Base-by-base conservation (phyloP, 2,113 vertebrate genomes). In the Parus major region DNA sequence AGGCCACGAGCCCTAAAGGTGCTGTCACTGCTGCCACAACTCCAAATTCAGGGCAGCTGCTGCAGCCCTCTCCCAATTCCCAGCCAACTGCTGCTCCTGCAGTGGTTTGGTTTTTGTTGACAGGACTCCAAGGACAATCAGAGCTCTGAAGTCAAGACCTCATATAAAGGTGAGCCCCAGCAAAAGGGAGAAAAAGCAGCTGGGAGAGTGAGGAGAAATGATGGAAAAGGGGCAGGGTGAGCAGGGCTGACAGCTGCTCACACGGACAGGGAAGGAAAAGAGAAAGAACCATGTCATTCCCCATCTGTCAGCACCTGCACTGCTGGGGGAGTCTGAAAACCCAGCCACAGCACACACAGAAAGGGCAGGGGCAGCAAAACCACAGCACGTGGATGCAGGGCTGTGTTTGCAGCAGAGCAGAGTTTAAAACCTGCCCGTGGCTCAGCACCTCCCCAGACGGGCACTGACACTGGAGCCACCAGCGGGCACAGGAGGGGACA, bases 401-500 rank as follows among this genome's bases (percentile, higher is more conserved):
- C 7, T 0, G 1, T 13, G 55, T 16, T 79, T 33, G 22, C 42
- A 84, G 59, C 1, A 33, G 3, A 79, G n/a, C 55, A 21, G 39
- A 1, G 8, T 55, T 81, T 60, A 28, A 65, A 25, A 17, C 16
- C 31, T 5, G 60, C 41, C 59, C 11, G 35, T 6, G 10, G 76
- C 66, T 41, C 49, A 23, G 16, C 3, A 52, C 47, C 46, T 63
- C 50, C 80, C 39, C 70, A 41, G 41, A 2, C 72, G 72, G 46
- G 69, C 33, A 5, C 39, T 39, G 11, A 39, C 39, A 39, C 36
- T 39, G n/a, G 63, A 31, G 17, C 27, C 71, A 31, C 0, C 61
- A 4, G 12, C 10, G 24, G 21, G 33, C n/a, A 12, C 21, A 36
- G 2, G 0, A 35, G 42, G 15, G 59, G 17, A 12, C 1, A 2